Conservation (phyloP, 2,797 vertebrate genomes). For the Pyrrhura leucotis region DNA sequence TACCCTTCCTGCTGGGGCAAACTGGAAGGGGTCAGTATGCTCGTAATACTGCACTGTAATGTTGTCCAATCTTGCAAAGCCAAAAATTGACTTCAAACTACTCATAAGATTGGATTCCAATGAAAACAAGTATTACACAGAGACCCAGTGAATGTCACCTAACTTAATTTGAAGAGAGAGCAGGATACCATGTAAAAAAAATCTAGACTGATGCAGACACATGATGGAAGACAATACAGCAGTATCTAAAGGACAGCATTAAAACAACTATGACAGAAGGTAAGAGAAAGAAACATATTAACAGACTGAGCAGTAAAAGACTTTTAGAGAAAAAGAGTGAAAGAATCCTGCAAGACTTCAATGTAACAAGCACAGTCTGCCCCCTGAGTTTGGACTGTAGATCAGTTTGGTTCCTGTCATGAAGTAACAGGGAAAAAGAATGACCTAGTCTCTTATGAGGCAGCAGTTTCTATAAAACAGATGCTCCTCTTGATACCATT, state of each 20-base stretch:
- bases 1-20: not conserved
- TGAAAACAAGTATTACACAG: not conserved
- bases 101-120: not conserved
- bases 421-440: not conserved
- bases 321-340: not conserved
- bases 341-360: not conserved
- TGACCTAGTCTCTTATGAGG: not conserved
- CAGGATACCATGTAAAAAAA: not conserved
- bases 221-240: not conserved
- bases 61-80: not conserved
- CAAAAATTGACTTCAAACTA: not conserved
- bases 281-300: not conserved
- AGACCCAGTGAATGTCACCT: not conserved
- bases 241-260: not conserved
- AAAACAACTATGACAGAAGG: not conserved
- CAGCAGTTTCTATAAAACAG: not conserved
- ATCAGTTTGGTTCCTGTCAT: not conserved
- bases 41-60: accelerated
- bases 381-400: not conserved
- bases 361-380: accelerated
- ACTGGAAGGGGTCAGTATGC: not conserved
- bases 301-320: not conserved
- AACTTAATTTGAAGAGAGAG: not conserved
- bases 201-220: not conserved
- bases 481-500: not conserved